Evolutionary conservation across 2,113 vertebrate species (phyloP).

Genomic region (Cyphomyrus discorhynchus): DNA sequence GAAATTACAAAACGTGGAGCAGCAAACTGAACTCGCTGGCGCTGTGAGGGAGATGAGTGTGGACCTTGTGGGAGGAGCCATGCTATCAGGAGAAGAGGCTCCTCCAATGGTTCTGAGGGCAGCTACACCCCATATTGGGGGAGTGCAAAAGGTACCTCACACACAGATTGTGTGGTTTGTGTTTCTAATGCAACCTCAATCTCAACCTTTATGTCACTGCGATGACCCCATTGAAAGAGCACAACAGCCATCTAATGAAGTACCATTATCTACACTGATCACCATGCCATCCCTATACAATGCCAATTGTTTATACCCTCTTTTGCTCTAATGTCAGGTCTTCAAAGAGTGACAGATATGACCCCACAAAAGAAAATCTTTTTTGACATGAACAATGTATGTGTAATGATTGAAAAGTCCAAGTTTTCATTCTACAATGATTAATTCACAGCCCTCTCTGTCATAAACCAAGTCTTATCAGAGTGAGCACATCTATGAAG

Average conservation of each 20-base stretch:
- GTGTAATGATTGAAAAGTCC: not conserved
- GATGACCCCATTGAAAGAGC: not conserved
- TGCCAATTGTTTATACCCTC: not conserved
- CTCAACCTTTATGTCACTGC: not conserved
- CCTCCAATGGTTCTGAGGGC: not conserved
- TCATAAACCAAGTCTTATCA: not conserved
- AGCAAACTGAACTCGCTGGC: constrained; percentile 50
- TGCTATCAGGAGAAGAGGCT: not conserved
- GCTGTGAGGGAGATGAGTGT: not conserved
- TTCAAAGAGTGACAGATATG: not conserved
- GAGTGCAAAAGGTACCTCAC: not conserved
- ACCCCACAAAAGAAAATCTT: not conserved
- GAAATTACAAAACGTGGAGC: constrained; percentile 51
- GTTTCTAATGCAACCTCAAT: not conserved
- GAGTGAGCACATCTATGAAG: not conserved
- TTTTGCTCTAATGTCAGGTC: not conserved
- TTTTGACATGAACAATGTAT: not conserved
- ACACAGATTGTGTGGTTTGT: not conserved
- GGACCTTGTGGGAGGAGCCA: not conserved
- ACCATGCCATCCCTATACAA: not conserved
- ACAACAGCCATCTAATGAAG: not conserved
- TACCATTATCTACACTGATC: not conserved
- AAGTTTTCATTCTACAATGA: not conserved
- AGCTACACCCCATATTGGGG: not conserved
- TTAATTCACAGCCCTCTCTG: not conserved